Evolutionary conservation across 2,797 vertebrate genomes (phyloP).

Genomic region (Enteromius unitaeniatus): DNA sequence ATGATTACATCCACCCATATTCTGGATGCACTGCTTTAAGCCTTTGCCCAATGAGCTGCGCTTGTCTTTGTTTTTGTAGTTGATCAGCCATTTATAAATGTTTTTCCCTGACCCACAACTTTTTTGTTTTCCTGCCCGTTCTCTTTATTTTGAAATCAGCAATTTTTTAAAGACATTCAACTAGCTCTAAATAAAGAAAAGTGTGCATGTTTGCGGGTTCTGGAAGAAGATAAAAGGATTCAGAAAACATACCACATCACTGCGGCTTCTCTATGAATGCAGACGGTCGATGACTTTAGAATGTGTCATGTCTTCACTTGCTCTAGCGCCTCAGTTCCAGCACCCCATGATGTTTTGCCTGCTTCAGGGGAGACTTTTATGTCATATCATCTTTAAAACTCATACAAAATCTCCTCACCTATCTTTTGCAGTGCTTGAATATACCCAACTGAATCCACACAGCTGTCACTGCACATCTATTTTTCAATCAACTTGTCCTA

Average conservation of each 20-base stretch:
- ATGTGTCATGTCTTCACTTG: slow-evolving; percentile 53
- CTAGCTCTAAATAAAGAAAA: background rate
- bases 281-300: slow-evolving; percentile 24
- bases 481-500: background rate
- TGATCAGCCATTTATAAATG: slow-evolving; percentile 5
- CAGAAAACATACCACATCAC: slow-evolving; percentile 6
- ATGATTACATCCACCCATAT: slow-evolving; percentile 48
- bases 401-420: slow-evolving; percentile 44
- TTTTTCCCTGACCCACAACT: background rate
- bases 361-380: slow-evolving; percentile 52
- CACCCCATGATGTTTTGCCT: slow-evolving; percentile 42
- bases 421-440: background rate
- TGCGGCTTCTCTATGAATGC: slow-evolving; percentile 13
- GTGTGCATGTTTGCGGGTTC: slow-evolving; percentile 30
- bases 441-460: slow-evolving; percentile 1
- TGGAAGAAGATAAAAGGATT: slow-evolving; percentile 22
- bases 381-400: slow-evolving; percentile 54
- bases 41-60: background rate
- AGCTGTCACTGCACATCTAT: background rate
- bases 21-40: background rate
- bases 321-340: background rate
- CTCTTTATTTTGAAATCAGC: slow-evolving; percentile 31
- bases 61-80: slow-evolving; percentile 31
- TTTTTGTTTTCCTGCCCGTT: slow-evolving; percentile 12
- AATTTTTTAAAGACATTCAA: background rate